Evolutionary conservation across 2,888 invertebrate species (phyloP).

Genomic region (Ptilodon capucinus): DNA sequence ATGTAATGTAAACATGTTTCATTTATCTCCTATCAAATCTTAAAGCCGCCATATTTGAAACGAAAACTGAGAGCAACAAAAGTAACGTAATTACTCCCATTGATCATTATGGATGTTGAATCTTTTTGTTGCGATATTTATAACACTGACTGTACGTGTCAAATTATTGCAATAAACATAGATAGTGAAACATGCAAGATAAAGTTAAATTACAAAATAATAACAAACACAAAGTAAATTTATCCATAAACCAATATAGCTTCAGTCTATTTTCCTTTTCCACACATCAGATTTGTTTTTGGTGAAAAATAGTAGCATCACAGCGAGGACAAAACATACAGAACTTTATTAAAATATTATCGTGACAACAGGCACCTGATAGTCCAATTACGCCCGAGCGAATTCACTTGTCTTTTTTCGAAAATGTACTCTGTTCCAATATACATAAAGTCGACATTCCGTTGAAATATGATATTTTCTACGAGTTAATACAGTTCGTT

Average conservation of each 20-base stretch:
- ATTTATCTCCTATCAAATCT: too few species aligned
- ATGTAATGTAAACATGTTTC: too few species aligned
- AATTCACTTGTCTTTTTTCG: too few species aligned
- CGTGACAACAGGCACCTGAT: conserved; percentile 33
- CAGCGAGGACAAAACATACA: conserved; percentile 25
- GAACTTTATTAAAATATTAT: too few species aligned
- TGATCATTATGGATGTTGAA: not conserved
- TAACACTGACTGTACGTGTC: not conserved
- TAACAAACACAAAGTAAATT: conserved; percentile 23
- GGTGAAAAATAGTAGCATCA: conserved; percentile 27
- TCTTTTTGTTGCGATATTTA: not conserved
- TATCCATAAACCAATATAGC: conserved; percentile 18
- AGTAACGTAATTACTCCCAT: too few species aligned
- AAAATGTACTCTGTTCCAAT: too few species aligned
- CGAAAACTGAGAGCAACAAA: too few species aligned
- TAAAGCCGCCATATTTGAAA: too few species aligned
- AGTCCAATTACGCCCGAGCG: conserved; percentile 17
- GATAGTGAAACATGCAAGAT: conserved; percentile 26
- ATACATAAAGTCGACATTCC: too few species aligned
- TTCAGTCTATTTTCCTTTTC: conserved; percentile 33
- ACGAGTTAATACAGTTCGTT: too few species aligned
- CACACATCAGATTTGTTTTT: conserved; percentile 33
- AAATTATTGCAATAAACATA: conserved; percentile 1
- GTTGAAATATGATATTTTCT: too few species aligned
- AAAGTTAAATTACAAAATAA: conserved; percentile 14